Evolutionary conservation across 53 echinoderm and acorn worm species (phyloP).

Genomic region (Henricia sp.): DNA sequence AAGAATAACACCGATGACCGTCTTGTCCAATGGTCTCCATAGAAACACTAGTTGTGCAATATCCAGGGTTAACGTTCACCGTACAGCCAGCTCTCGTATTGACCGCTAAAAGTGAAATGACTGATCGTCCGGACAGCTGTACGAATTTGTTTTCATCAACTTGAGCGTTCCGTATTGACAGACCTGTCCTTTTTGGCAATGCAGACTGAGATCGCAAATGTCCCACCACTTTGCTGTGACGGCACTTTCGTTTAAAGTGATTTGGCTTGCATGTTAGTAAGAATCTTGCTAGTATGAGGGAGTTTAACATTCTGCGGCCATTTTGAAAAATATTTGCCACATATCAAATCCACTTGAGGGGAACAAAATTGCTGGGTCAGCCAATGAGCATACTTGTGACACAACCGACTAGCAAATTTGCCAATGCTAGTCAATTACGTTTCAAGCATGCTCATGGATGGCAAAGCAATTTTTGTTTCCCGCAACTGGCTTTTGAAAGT

Average conservation of each 20-base stretch:
- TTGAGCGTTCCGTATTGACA: not conserved
- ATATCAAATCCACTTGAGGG: too few species aligned
- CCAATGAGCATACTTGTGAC: too few species aligned
- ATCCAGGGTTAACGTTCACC: not conserved
- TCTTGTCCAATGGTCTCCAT: slow-evolving; percentile 3
- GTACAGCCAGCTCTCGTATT: not conserved
- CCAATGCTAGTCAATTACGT: too few species aligned
- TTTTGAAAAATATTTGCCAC: too few species aligned
- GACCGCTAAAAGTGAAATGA: not conserved
- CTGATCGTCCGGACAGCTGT: slow-evolving; percentile 1
- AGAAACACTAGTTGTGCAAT: not conserved
- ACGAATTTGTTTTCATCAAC: not conserved
- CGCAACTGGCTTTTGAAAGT: too few species aligned
- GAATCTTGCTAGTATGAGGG: too few species aligned
- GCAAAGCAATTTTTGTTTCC: too few species aligned
- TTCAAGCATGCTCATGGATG: too few species aligned
- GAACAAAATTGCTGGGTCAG: too few species aligned
- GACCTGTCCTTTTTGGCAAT: not conserved
- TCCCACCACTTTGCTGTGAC: not conserved
- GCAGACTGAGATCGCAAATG: not conserved
- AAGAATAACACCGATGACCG: not conserved
- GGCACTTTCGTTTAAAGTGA: not conserved
- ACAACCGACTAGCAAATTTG: too few species aligned
- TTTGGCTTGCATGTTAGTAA: too few species aligned
- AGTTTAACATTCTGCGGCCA: too few species aligned